Conservation (phyloP, 2,113 vertebrate species). For the Notiomystis cincta region DNA sequence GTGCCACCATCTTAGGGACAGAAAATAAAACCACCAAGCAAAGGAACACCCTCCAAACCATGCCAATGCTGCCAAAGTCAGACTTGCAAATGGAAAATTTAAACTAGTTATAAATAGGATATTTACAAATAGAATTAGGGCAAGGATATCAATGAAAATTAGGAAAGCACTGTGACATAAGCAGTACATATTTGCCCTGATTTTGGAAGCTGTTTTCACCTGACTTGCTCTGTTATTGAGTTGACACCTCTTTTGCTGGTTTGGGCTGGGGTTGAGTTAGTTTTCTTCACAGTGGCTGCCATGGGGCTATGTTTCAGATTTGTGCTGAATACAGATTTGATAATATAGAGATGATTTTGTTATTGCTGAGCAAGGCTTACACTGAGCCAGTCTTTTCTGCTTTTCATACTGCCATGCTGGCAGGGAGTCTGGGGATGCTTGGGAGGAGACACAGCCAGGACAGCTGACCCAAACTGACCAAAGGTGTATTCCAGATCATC, state of each 20-base stretch:
- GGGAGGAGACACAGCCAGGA: background rate
- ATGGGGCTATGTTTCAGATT: background rate
- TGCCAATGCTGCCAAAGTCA: rapidly evolving
- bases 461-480: background rate
- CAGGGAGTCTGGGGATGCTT: rapidly evolving
- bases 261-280: background rate
- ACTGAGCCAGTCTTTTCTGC: background rate
- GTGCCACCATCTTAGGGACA: rapidly evolving
- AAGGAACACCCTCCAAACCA: rapidly evolving
- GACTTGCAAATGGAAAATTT: background rate
- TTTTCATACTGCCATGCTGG: rapidly evolving
- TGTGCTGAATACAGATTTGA: background rate
- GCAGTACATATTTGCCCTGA: background rate
- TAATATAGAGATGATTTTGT: background rate
- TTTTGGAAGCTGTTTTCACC: background rate
- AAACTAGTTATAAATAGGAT: background rate
- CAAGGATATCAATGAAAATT: background rate
- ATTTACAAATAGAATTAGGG: background rate
- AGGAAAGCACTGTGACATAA: background rate
- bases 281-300: background rate
- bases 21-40: rapidly evolving
- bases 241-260: background rate
- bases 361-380: background rate
- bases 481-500: rapidly evolving
- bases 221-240: background rate